Evolutionary conservation across 2,797 vertebrate species (phyloP).

Genomic region (Poecilia velifera): DNA sequence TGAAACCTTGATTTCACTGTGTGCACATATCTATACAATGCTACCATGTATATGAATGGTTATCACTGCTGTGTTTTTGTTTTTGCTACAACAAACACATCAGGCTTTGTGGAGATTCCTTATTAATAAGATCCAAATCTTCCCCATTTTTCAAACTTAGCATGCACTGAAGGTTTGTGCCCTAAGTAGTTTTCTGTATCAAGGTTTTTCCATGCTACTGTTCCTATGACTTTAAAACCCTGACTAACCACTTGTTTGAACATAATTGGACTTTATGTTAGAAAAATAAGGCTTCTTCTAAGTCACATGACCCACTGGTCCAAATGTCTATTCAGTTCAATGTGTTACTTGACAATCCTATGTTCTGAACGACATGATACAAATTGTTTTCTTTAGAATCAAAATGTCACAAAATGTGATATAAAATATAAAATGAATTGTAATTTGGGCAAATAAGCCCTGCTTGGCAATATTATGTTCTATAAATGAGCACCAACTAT

Average conservation of each 20-base stretch:
- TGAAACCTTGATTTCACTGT: conserved; percentile 29
- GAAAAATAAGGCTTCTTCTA: background rate
- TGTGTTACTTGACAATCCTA: background rate
- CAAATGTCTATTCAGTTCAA: background rate
- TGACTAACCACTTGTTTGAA: background rate
- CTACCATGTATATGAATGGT: background rate
- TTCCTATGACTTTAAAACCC: background rate
- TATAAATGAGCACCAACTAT: background rate
- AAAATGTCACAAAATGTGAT: background rate
- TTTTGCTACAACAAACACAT: background rate
- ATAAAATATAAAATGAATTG: background rate
- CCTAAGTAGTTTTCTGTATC: background rate
- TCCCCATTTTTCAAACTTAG: no score
- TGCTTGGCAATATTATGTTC: background rate
- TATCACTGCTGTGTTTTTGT: background rate
- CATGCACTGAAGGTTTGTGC: no score
- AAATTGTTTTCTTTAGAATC: background rate
- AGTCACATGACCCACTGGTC: background rate
- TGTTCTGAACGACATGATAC: background rate
- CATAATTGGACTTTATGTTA: background rate
- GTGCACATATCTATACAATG: conserved; percentile 26
- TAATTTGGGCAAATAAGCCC: background rate
- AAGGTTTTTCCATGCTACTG: background rate
- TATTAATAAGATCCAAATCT: background rate
- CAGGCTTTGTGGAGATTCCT: no score